Conservation (phyloP, 2,797 vertebrate genomes). For the Protosalanx chinensis region DNA sequence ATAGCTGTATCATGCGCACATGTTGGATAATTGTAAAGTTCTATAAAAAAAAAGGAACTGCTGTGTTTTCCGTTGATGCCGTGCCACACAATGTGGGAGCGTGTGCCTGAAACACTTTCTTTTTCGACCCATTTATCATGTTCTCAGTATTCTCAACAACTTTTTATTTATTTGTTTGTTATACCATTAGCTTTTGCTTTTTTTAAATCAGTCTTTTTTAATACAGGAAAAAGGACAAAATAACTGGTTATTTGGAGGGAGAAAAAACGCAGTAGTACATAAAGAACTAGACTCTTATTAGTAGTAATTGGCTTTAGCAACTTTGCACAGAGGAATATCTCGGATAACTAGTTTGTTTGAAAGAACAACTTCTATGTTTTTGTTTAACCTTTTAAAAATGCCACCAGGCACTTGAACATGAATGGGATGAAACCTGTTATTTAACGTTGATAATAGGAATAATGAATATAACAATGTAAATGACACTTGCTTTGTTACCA, state of each 20-base stretch:
- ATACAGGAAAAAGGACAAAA: slow-evolving; percentile 16
- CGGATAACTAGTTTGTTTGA: slow-evolving; percentile 42
- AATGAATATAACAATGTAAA: slow-evolving; percentile 55
- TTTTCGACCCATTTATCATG: slow-evolving; percentile 32
- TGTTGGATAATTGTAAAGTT: slow-evolving; percentile 52
- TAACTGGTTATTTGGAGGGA: not conserved
- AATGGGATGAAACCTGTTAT: slow-evolving; percentile 18
- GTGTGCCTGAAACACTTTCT: slow-evolving; percentile 11
- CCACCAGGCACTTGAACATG: slow-evolving; percentile 32
- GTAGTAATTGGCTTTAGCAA: slow-evolving; percentile 62
- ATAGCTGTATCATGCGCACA: slow-evolving; percentile 35
- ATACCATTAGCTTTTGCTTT: slow-evolving; percentile 55
- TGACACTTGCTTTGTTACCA: not conserved
- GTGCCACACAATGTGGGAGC: slow-evolving; percentile 48
- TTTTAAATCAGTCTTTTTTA: slow-evolving; percentile 30
- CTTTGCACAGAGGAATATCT: slow-evolving; percentile 68
- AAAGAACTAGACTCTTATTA: slow-evolving; percentile 29
- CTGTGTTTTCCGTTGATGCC: slow-evolving; percentile 34
- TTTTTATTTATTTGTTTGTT: slow-evolving; percentile 52
- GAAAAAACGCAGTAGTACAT: not conserved
- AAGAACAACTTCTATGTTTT: slow-evolving; percentile 39
- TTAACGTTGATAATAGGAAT: slow-evolving; percentile 47
- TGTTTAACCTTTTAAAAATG: slow-evolving; percentile 39
- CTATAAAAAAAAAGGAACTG: slow-evolving; percentile 41
- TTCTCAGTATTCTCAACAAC: slow-evolving; percentile 29